phyloP scores from a whole-genome alignment of 2,797 vertebrate species.

The Xenops minutus region DNA sequence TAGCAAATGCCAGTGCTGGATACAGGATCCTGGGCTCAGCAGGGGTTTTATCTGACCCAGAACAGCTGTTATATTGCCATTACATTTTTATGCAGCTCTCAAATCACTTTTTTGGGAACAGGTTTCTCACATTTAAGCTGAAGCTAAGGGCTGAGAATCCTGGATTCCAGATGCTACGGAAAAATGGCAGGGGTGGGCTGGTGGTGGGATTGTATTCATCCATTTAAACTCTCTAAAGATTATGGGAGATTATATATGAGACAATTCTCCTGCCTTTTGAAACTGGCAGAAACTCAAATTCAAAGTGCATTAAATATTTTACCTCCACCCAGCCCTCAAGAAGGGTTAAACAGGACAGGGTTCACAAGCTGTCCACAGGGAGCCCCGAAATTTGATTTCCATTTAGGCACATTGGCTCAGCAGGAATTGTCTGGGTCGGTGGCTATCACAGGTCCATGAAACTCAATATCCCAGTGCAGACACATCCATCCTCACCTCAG shows the following conservation, averaged over 20 bases:
- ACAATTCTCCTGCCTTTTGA: neutral
- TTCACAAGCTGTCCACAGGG: neutral
- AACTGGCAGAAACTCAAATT: neutral
- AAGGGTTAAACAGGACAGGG: neutral
- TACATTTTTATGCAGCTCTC: neutral
- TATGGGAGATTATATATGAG: neutral
- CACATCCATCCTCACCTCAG: neutral
- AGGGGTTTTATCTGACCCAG: neutral
- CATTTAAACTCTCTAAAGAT: neutral
- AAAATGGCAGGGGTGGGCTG: fast-evolving
- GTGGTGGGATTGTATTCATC: neutral
- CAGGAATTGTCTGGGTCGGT: neutral
- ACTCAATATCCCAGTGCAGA: fast-evolving
- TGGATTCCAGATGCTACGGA: neutral
- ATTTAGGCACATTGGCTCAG: neutral
- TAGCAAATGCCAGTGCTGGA: neutral
- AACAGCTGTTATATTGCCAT: neutral
- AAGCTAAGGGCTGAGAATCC: neutral
- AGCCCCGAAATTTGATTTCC: neutral
- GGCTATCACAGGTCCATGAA: neutral
- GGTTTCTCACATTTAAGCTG: neutral
- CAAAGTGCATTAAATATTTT: neutral
- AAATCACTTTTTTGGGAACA: neutral
- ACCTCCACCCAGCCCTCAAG: neutral
- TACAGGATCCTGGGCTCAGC: neutral